phyloP scores from a whole-genome alignment of 1,140 invertebrate genomes.

The Ladona fulva region DNA sequence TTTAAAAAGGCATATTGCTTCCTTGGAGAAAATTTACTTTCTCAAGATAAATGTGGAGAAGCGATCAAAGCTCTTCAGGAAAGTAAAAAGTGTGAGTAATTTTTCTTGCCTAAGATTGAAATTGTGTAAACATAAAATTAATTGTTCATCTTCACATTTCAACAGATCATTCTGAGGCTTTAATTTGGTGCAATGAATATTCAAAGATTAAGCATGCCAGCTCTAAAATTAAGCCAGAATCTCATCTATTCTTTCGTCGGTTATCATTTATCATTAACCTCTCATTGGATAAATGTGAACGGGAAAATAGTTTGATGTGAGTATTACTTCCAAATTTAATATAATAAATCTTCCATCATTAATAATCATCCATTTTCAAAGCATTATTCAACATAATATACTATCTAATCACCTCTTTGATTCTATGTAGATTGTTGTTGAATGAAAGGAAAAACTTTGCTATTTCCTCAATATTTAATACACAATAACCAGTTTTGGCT shows the following conservation, averaged over 20 bases:
- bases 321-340: constrained; percentile 20
- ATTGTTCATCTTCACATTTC: constrained; percentile 14
- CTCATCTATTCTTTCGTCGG: constrained; percentile 56
- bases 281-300: constrained; percentile 59
- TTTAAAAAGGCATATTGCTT: constrained; percentile 53
- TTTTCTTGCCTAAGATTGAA: not conserved
- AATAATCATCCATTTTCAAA: no score
- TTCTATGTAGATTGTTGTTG: no score
- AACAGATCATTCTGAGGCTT: constrained; percentile 44
- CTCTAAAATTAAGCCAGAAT: constrained; percentile 49
- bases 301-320: constrained; percentile 66
- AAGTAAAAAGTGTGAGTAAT: constrained; percentile 42
- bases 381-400: no score
- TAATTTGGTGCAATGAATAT: constrained; percentile 50
- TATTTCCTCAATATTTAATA: no score
- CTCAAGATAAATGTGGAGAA: constrained; percentile 62
- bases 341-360: no score
- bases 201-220: constrained; percentile 48
- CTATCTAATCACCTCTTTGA: no score
- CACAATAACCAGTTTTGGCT: no score
- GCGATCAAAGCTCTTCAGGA: constrained; percentile 55
- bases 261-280: constrained; percentile 49
- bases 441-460: no score
- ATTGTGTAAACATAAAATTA: not conserved
- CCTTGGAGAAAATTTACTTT: constrained; percentile 52